Conservation (phyloP, 2,888 invertebrate species). For the Ditula angustiorana region DNA sequence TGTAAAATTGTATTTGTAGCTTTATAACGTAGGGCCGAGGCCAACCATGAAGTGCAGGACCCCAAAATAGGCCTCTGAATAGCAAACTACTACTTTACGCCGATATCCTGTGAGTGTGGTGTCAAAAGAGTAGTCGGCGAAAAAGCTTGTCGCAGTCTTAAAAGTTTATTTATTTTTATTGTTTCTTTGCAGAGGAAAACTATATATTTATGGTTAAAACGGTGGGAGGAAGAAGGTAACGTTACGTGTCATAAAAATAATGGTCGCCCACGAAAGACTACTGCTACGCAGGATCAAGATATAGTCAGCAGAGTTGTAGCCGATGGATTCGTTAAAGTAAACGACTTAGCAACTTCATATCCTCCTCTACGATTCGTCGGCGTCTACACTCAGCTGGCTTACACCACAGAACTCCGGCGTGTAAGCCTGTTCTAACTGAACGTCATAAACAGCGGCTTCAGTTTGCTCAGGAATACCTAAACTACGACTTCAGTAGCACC, state of each 20-base stretch:
- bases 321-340: background rate
- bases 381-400: constrained; percentile 24
- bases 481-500: constrained; percentile 29
- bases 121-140: too few species aligned
- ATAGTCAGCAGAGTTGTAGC: background rate
- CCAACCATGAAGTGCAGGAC: too few species aligned
- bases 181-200: constrained; percentile 19
- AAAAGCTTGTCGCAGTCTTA: too few species aligned
- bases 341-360: background rate
- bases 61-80: too few species aligned
- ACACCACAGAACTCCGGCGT: constrained; percentile 28
- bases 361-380: constrained; percentile 27
- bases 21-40: too few species aligned
- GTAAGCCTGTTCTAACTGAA: constrained; percentile 29
- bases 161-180: too few species aligned
- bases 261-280: constrained; percentile 2
- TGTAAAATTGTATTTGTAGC: too few species aligned
- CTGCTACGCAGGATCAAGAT: background rate
- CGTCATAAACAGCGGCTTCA: constrained; percentile 34
- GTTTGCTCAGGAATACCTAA: constrained; percentile 30
- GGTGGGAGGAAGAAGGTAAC: constrained; percentile 14
- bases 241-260: constrained; percentile 4
- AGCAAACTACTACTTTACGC: too few species aligned
- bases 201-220: constrained; percentile 13
- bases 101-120: too few species aligned